phyloP scores from a whole-genome alignment of 1,140 invertebrate genomes.

The Leptoteleia sp. region DNA sequence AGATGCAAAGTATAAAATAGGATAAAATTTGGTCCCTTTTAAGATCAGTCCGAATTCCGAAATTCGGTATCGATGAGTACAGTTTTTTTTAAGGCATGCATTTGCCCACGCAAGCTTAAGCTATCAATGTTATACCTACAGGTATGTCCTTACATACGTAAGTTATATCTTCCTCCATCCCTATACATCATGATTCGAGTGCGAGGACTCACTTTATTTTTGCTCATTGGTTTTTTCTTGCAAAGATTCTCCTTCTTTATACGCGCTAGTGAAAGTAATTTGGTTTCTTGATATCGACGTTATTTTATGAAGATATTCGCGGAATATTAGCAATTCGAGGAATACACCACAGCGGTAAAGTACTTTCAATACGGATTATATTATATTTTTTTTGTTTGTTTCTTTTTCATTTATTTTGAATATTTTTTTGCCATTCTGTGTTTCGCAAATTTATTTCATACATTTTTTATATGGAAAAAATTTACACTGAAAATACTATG shows the following conservation, averaged over 20 bases:
- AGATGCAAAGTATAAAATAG: conserved; percentile 6
- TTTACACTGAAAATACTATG: no score
- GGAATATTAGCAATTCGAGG: conserved; percentile 23
- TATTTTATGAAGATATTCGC: conserved; percentile 40
- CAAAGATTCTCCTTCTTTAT: conserved; percentile 12
- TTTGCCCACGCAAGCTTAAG: conserved; percentile 61
- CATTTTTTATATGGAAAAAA: no score
- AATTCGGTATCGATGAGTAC: conserved; percentile 47
- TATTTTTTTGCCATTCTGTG: no score
- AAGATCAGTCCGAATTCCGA: conserved; percentile 30
- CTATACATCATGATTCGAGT: conserved; percentile 62
- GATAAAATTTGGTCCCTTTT: conserved; percentile 17
- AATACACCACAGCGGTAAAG: no score
- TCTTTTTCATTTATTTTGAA: no score
- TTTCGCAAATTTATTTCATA: no score
- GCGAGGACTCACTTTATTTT: conserved; percentile 35
- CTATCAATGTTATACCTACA: conserved; percentile 63
- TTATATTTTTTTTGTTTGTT: no score
- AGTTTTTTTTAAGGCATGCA: conserved; percentile 47
- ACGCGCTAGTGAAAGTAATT: conserved; percentile 66
- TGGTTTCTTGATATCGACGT: conserved; percentile 32
- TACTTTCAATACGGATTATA: neutral
- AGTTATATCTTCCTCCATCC: conserved; percentile 50
- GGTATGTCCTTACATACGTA: conserved; percentile 22
- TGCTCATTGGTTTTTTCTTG: conserved; percentile 38